These are phyloP conservation scores for Salarias fasciatus DNA, from an alignment of 2,797 vertebrate species.

Conservation along the genomic window DNA sequence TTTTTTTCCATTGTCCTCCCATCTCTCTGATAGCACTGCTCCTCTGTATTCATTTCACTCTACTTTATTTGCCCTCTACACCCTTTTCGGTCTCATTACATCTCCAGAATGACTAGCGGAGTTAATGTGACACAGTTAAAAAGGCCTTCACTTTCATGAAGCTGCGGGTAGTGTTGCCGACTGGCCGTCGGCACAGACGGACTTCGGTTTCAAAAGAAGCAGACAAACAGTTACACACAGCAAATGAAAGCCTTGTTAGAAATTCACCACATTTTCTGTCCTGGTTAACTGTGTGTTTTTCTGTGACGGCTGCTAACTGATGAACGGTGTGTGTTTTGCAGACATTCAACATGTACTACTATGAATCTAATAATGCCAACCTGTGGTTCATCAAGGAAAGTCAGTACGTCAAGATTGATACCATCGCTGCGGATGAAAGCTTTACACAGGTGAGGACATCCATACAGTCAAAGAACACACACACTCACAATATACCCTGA, in stretches of 20 bases:
- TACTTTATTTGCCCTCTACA: slow-evolving; percentile 35
- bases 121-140: slow-evolving; percentile 37
- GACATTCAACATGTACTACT: slow-evolving; percentile 91
- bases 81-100: slow-evolving; percentile 47
- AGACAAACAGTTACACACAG: slow-evolving; percentile 13
- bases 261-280: slow-evolving; percentile 29
- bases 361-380: slow-evolving; percentile 86
- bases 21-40: slow-evolving; percentile 29
- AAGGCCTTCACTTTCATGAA: slow-evolving; percentile 25
- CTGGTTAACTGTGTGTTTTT: slow-evolving; percentile 2
- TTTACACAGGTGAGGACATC: slow-evolving; percentile 82
- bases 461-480: not conserved
- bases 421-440: slow-evolving; percentile 88
- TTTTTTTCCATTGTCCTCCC: slow-evolving; percentile 25
- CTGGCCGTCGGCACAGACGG: slow-evolving; percentile 48
- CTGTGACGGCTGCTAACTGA: slow-evolving; percentile 17
- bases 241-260: slow-evolving; percentile 30
- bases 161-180: slow-evolving; percentile 33
- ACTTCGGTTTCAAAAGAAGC: slow-evolving; percentile 40
- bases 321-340: slow-evolving; percentile 53
- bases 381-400: slow-evolving; percentile 88
- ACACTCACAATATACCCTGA: not conserved
- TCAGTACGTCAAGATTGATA: slow-evolving; percentile 88
- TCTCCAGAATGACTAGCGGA: slow-evolving; percentile 50
- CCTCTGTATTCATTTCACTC: slow-evolving; percentile 42